These are phyloP conservation scores for Cantharis nigra DNA, from an alignment of 2,888 invertebrate species.

Conservation along the genomic window DNA sequence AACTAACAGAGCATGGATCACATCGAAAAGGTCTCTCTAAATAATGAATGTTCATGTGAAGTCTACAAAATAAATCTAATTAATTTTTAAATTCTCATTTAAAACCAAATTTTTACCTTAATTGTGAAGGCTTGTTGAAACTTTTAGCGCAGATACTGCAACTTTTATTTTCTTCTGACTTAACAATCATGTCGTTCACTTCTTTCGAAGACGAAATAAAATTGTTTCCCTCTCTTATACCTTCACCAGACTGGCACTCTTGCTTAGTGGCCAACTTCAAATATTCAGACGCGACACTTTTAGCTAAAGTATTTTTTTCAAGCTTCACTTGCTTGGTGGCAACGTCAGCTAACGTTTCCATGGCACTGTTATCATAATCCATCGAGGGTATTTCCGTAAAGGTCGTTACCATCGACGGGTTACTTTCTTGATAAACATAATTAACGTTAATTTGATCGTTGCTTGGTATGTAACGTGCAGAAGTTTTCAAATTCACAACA, in stretches of 20 bases:
- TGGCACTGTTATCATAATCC: conserved; percentile 55
- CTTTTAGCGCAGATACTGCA: conserved; percentile 82
- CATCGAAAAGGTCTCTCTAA: conserved; percentile 92
- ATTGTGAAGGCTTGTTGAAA: conserved; percentile 89
- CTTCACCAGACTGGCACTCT: conserved; percentile 42
- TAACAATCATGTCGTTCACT: conserved; percentile 53
- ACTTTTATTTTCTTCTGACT: conserved; percentile 55
- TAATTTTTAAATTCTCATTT: neutral
- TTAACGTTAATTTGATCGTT: conserved; percentile 27
- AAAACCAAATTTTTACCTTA: conserved; percentile 58
- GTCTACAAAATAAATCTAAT: conserved; percentile 44
- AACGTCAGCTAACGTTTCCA: conserved; percentile 56
- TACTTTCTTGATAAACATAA: conserved; percentile 30
- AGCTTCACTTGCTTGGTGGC: conserved; percentile 55
- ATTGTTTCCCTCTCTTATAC: conserved; percentile 35
- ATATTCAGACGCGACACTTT: conserved; percentile 69
- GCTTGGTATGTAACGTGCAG: neutral
- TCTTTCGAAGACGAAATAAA: conserved; percentile 44
- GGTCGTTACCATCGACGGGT: conserved; percentile 14
- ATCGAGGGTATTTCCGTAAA: conserved; percentile 22
- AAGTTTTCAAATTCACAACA: conserved; percentile 19
- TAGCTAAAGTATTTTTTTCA: conserved; percentile 59
- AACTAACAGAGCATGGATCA: conserved; percentile 89
- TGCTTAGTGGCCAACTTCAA: conserved; percentile 63
- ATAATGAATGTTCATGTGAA: conserved; percentile 95